Evolutionary conservation across 2,888 invertebrate species (phyloP).

Genomic region (Alitta virens): DNA sequence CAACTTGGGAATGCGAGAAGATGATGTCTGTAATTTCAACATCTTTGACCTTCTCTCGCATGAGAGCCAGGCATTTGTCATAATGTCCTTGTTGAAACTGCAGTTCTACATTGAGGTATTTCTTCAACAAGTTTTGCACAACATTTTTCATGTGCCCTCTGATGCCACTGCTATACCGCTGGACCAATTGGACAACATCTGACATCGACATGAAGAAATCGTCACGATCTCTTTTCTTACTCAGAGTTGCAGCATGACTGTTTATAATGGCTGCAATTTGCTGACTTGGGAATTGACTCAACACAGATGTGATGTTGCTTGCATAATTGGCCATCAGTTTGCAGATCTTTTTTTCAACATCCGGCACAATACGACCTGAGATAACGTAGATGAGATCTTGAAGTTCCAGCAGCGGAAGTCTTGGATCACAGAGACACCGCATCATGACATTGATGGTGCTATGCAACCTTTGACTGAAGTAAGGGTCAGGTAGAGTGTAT

Average conservation of each 20-base stretch:
- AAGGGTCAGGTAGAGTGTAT: slow-evolving; percentile 60
- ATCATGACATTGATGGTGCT: slow-evolving; percentile 68
- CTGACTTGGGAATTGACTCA: slow-evolving; percentile 96
- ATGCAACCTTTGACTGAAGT: slow-evolving; percentile 55
- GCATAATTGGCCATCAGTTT: slow-evolving; percentile 91
- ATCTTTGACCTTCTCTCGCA: slow-evolving; percentile 74
- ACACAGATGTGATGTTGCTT: slow-evolving; percentile 91
- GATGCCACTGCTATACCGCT: slow-evolving; percentile 91
- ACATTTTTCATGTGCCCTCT: slow-evolving; percentile 95
- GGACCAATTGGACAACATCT: slow-evolving; percentile 88
- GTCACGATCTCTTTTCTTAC: slow-evolving; percentile 85
- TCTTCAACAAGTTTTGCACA: slow-evolving; percentile 86
- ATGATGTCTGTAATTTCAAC: slow-evolving; percentile 70
- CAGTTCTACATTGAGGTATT: slow-evolving; percentile 89
- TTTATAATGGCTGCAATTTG: slow-evolving; percentile 63
- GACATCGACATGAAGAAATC: slow-evolving; percentile 96
- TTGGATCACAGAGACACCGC: slow-evolving; percentile 87
- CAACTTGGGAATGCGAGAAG: slow-evolving; percentile 74
- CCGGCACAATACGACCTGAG: slow-evolving; percentile 89
- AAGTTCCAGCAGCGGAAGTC: slow-evolving; percentile 87
- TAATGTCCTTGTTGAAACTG: slow-evolving; percentile 95
- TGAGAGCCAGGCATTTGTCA: slow-evolving; percentile 90
- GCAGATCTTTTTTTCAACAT: slow-evolving; percentile 91
- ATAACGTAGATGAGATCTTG: slow-evolving; percentile 91
- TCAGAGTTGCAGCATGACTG: slow-evolving; percentile 88